A percentile compares a stretch with the other conserved stretches of the same genome.
Evolutionary conservation across 2,797 vertebrate species (phyloP).

Genomic region (Poecilia picta): DNA sequence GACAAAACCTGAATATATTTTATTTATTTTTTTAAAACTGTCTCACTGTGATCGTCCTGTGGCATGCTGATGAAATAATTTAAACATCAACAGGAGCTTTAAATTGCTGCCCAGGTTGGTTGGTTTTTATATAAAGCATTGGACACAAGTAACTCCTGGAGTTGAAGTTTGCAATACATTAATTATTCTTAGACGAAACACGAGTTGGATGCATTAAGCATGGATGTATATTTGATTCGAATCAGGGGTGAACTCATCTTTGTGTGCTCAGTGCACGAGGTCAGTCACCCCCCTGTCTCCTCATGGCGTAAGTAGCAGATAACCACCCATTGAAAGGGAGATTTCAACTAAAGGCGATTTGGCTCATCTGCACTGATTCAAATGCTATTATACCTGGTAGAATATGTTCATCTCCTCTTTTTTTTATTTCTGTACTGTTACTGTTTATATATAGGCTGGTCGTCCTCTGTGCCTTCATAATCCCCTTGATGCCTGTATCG

Average conservation of each 20-base stretch:
- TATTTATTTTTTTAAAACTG: not conserved
- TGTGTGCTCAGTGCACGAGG: conserved; percentile 33
- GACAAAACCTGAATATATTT: not conserved
- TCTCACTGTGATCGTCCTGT: conserved; percentile 24
- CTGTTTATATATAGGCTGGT: conserved; percentile 50
- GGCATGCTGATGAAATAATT: conserved; percentile 19
- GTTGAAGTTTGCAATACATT: conserved; percentile 17
- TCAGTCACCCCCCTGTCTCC: conserved; percentile 54
- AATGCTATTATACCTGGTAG: conserved; percentile 63
- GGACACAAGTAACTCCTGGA: not conserved
- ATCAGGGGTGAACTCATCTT: conserved; percentile 36
- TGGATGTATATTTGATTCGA: conserved; percentile 6
- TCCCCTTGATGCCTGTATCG: conserved; percentile 74
- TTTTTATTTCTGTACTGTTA: conserved; percentile 43
- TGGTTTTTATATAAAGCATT: conserved; percentile 24
- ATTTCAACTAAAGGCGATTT: conserved; percentile 76
- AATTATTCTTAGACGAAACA: not conserved
- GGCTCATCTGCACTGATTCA: conserved; percentile 75
- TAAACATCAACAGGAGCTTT: conserved; percentile 35
- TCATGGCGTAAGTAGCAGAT: conserved; percentile 75
- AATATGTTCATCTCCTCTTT: conserved; percentile 59
- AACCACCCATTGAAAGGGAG: conserved; percentile 63
- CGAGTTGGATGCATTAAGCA: not conserved
- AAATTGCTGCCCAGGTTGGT: conserved; percentile 29
- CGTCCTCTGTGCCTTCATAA: conserved; percentile 56